Evolutionary conservation across 2,797 vertebrate species (phyloP).

Genomic region (Anabacerthia variegaticeps): DNA sequence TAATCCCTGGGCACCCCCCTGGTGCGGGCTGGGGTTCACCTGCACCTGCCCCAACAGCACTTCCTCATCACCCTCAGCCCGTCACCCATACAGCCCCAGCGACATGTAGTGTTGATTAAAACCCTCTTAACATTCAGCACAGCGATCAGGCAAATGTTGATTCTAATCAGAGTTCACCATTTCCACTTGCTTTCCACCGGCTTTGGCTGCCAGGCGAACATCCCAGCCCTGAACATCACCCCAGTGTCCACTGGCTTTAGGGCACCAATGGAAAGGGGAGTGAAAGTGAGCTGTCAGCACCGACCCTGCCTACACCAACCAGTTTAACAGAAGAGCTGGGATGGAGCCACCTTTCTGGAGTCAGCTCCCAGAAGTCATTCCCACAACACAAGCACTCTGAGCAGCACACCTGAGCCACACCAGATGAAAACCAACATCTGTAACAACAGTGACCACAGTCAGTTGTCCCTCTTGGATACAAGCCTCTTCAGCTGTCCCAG

Average conservation of each 20-base stretch:
- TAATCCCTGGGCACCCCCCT: not conserved
- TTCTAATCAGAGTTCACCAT: not conserved
- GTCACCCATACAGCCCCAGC: not conserved
- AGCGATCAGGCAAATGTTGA: not conserved
- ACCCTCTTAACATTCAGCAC: not conserved
- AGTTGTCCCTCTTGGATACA: accelerated
- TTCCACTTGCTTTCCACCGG: not conserved
- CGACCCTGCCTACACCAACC: not conserved
- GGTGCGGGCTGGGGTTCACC: accelerated
- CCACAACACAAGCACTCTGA: accelerated
- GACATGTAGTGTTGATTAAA: not conserved
- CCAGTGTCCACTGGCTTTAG: not conserved
- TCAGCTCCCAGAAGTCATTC: not conserved
- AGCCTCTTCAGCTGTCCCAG: not conserved
- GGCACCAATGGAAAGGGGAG: not conserved
- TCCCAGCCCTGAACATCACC: accelerated
- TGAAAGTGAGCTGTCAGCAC: accelerated
- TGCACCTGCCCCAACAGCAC: not conserved
- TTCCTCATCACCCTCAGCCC: not conserved
- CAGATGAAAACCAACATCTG: not conserved
- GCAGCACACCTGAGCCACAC: not conserved
- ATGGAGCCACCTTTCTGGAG: not conserved
- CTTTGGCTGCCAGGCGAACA: not conserved
- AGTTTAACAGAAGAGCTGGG: not conserved
- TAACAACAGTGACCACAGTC: accelerated